Evolutionary conservation across 2,113 vertebrate genomes (phyloP).

Genomic region (Oreotrochilus melanogaster): DNA sequence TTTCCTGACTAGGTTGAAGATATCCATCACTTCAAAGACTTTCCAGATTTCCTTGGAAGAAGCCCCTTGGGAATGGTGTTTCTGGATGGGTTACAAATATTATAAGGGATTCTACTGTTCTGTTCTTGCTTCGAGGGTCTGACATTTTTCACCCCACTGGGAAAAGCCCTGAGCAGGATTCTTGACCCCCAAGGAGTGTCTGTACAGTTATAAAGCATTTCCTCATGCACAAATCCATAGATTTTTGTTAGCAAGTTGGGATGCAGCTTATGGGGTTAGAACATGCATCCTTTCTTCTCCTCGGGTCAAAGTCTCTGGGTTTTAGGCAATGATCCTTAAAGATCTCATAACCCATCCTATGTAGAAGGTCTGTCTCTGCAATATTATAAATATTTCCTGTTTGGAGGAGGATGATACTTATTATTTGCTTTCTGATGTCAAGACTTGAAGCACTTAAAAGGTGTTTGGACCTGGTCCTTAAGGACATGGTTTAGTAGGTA

Average conservation of each 20-base stretch:
- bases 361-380: not conserved
- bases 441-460: not conserved
- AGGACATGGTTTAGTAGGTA: no score
- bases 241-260: not conserved
- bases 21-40: not conserved
- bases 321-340: not conserved
- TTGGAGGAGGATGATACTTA: accelerated
- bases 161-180: not conserved
- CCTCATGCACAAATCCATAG: not conserved
- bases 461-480: no score
- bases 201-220: not conserved
- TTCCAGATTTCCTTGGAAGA: not conserved
- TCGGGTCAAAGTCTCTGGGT: not conserved
- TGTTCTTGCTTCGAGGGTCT: not conserved
- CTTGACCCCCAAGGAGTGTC: not conserved
- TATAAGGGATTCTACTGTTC: not conserved
- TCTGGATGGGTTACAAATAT: not conserved
- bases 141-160: not conserved
- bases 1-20: not conserved
- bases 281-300: not conserved
- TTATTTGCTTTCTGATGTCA: not conserved
- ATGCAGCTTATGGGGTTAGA: not conserved
- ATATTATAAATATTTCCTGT: not conserved
- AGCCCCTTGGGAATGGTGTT: not conserved
- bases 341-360: not conserved